Evolutionary conservation across 2,888 invertebrate genomes (phyloP), one percentile per base, ranked within the genome.

Genomic region (Exephanes ischioxanthus): DNA sequence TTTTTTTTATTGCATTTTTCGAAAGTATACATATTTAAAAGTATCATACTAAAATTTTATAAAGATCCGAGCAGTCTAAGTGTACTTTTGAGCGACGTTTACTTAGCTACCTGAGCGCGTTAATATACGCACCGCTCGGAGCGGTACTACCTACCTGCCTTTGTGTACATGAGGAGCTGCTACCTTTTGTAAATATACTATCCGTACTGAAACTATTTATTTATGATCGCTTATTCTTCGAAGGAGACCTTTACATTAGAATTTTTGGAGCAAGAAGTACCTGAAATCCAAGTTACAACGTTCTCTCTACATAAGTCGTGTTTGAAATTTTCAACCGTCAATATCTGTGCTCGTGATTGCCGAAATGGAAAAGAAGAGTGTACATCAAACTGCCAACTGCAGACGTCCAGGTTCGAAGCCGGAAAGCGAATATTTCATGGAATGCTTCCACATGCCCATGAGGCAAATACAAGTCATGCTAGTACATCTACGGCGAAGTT

Each of bases 341-440:
- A 67, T 37, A 80, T 66, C 58, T 80, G 41, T 58, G 72, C 61
- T 73, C 80, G 72, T 80, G 80, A 80, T 80, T 80, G 41, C 80
- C 80, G 58, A 80, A 80, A 80, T 72, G 80, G 58, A 72, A 53
- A 72, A 73, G 61, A 80, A 81, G 33, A 51, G 26, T 76, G 67
- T 76, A 66, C 51, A 76, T 61, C 81, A 76, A 81, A 4, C 30
- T 87, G 41, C 51, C 76, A 76, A 55, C 58, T 81, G 84, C 70
- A 73, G 80, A 84, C 84, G 79, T 80, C 84, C 76, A 78, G 37
- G 72, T 67, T 80, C 80, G 80, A 84, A 84, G 41, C 48, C 58
- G 11, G 80, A 80, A 84, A 84, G 51, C 66, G 66, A n/a, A 72
- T 66, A 72, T 83, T 83, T 83, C 79, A 37, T 66, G 72, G 79